Conservation (phyloP, 2,113 vertebrate species). For the Oncorhynchus gorbuscha region DNA sequence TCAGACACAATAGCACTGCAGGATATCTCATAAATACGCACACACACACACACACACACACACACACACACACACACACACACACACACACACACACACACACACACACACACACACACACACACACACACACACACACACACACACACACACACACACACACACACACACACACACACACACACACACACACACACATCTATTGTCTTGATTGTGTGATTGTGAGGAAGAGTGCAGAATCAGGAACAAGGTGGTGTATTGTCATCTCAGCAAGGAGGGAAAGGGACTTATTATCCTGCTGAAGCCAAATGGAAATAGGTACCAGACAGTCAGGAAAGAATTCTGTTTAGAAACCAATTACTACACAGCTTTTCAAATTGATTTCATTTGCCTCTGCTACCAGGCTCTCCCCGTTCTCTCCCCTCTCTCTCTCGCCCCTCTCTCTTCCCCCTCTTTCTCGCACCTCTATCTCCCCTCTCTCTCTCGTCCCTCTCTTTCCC, state of each 20-base stretch:
- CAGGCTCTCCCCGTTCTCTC: neutral
- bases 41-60: neutral
- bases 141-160: too few species aligned
- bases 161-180: too few species aligned
- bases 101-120: neutral
- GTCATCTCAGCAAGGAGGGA: slow-evolving; percentile 29
- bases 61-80: neutral
- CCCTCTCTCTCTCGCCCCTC: too few species aligned
- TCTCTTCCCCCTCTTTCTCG: too few species aligned
- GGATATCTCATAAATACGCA: neutral
- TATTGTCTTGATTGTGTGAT: slow-evolving; percentile 7
- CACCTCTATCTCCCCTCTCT: too few species aligned
- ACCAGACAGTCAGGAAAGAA: slow-evolving; percentile 62
- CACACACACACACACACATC: too few species aligned
- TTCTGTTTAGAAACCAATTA: slow-evolving; percentile 74
- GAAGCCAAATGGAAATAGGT: slow-evolving; percentile 50
- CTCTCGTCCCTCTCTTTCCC: too few species aligned
- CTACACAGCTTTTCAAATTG: slow-evolving; percentile 65
- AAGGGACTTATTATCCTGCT: slow-evolving; percentile 49
- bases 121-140: neutral
- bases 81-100: too few species aligned
- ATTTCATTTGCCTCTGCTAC: slow-evolving; percentile 64
- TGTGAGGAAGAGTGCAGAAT: slow-evolving; percentile 31
- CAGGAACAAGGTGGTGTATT: slow-evolving; percentile 61
- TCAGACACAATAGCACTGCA: too few species aligned